Percentiles rank a stretch among this genome's conserved stretches.
phyloP scores from a whole-genome alignment of 2,797 vertebrate genomes.

The Hozukius guyotensis region DNA sequence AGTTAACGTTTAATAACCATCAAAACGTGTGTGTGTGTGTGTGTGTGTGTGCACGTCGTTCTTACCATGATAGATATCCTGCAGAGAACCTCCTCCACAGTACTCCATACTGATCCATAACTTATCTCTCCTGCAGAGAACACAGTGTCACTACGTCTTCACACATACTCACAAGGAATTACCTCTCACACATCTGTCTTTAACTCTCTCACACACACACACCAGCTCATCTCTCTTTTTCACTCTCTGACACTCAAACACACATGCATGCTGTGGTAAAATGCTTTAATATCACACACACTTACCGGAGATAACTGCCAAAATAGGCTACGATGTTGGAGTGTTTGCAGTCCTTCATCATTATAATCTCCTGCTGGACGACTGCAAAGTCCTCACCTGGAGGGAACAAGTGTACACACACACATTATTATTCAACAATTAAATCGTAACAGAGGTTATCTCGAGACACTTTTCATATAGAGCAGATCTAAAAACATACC shows the following conservation, averaged over 20 bases:
- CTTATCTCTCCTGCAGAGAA: slow-evolving; percentile 91
- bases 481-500: neutral
- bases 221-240: neutral
- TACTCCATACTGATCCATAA: slow-evolving; percentile 99
- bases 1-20: too few species aligned
- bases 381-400: slow-evolving; percentile 99
- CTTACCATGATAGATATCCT: slow-evolving; percentile 98
- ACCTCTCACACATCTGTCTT: neutral
- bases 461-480: neutral
- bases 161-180: neutral
- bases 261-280: neutral
- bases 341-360: slow-evolving; percentile 99
- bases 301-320: slow-evolving; percentile 98
- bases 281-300: neutral
- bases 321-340: slow-evolving; percentile 99
- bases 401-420: neutral
- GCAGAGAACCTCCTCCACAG: slow-evolving; percentile 97
- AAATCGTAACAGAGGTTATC: neutral
- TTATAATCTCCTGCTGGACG: slow-evolving; percentile 99
- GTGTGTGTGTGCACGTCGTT: neutral
- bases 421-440: neutral
- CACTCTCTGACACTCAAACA: slow-evolving; percentile 43
- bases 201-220: neutral
- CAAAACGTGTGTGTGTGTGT: neutral
- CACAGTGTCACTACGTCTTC: neutral